Base-by-base conservation (phyloP, 2,113 vertebrate genomes). In the Rousettus leschenaultii region DNA sequence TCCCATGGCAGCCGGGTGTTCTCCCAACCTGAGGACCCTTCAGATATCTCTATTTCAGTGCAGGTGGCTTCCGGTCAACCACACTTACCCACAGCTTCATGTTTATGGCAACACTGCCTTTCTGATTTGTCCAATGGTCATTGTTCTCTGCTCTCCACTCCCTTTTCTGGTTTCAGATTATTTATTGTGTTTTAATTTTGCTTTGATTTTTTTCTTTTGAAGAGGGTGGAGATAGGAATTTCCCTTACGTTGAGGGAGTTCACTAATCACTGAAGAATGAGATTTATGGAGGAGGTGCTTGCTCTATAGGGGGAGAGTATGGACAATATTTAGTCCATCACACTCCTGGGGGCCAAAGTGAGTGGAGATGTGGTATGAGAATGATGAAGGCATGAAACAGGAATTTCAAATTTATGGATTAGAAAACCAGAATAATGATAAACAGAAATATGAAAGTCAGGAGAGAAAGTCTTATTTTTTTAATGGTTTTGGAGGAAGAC, bases 31-130 rank as follows among this genome's bases (percentile, higher is more conserved):
- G 26, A 74, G n/a, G 7, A 68, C 35, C 18, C 24, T 66, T 51
- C 24, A 4, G 4, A 13, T 6, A 30, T 13, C 10, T 7, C 19
- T 28, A 57, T 4, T 7, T 66, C 77, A 70, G 55, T 0, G 16
- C 10, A 13, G 12, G 11, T 53, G 21, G 55, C 59, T 63, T 35
- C 55, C 30, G 5, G 48, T 40, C 40, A n/a, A 33, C 19, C 24
- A 8, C 10, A 3, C 35, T 68, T 22, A 5, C 24, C 55, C 16
- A 21, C 1, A 14, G 7, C 10, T n/a, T 84, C 51, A 26, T 1
- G 1, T 6, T 48, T 19, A 16, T 11, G 15, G 35, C 7, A 18
- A 10, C 1, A 1, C 1, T 6, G 7, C 1, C 15, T 57, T 57
- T 71, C 19, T 63, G 12, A 66, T 55, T 73, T 93, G 40, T n/a